Percentiles rank a stretch among this genome's conserved stretches.
phyloP scores from a whole-genome alignment of 2,797 vertebrate genomes.

The Megalops cyprinoides region DNA sequence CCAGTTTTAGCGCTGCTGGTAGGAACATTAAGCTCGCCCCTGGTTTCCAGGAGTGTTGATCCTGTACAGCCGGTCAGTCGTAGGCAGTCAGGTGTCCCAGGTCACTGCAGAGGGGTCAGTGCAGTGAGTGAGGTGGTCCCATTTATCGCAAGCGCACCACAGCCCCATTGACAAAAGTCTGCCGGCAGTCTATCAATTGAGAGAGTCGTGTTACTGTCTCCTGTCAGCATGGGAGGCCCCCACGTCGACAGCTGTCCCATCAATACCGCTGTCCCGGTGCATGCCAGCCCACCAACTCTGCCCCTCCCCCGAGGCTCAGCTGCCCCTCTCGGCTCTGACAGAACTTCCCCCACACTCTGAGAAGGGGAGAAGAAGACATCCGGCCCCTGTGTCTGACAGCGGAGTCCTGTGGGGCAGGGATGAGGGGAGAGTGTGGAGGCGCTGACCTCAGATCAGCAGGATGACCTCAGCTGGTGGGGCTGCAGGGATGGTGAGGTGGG shows the following conservation, averaged over 20 bases:
- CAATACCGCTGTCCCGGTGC: neutral
- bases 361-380: too few species aligned
- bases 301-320: neutral
- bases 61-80: neutral
- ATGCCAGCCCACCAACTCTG: neutral
- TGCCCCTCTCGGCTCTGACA: neutral
- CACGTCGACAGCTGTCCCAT: constrained; percentile 15
- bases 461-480: neutral
- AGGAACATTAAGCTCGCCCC: neutral
- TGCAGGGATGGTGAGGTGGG: neutral
- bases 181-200: constrained; percentile 6
- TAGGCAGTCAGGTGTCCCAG: neutral
- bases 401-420: neutral
- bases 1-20: too few species aligned
- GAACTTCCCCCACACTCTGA: neutral
- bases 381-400: neutral
- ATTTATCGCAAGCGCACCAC: neutral
- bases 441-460: neutral
- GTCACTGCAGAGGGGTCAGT: neutral
- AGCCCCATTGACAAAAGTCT: neutral
- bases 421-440: neutral
- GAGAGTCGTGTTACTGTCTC: constrained; percentile 1
- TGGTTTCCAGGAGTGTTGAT: neutral
- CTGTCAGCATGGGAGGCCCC: constrained; percentile 7
- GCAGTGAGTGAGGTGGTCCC: neutral